A percentile compares a stretch with the other conserved stretches of the same genome.
Conservation (phyloP, 2,797 vertebrate genomes). For the Siniperca obscura region DNA sequence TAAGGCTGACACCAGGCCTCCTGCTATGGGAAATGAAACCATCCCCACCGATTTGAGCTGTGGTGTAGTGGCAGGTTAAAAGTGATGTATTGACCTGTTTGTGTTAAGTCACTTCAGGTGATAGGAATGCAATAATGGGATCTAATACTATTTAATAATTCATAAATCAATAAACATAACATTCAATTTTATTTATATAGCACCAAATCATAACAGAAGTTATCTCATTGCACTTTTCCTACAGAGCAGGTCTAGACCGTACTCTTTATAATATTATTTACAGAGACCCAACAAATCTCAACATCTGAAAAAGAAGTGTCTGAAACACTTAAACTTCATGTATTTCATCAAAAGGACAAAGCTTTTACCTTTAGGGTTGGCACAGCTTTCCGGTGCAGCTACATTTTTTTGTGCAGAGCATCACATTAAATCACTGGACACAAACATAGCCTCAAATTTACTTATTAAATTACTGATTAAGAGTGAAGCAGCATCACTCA, state of each 20-base stretch:
- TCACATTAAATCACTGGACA: neutral
- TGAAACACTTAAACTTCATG: neutral
- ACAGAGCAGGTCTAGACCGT: too few species aligned
- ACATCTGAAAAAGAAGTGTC: neutral
- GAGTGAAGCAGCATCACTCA: neutral
- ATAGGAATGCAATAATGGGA: neutral
- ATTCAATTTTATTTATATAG: too few species aligned
- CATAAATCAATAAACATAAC: neutral
- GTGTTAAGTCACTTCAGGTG: conserved; percentile 5
- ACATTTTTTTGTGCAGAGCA: neutral
- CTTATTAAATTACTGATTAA: too few species aligned
- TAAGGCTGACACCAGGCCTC: conserved; percentile 38
- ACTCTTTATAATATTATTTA: too few species aligned
- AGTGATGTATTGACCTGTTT: neutral
- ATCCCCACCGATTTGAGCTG: neutral
- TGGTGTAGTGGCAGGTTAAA: conserved; percentile 2
- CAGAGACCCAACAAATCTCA: too few species aligned
- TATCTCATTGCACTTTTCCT: too few species aligned
- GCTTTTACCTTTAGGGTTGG: neutral
- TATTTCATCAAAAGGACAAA: neutral
- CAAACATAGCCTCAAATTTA: neutral
- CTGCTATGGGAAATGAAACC: conserved; percentile 61
- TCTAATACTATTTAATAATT: neutral
- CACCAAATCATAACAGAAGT: too few species aligned
- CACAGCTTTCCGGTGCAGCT: neutral